These are phyloP conservation scores for Trichogramma pretiosum DNA, from an alignment of 1,140 invertebrate genomes.

Conservation along the genomic window DNA sequence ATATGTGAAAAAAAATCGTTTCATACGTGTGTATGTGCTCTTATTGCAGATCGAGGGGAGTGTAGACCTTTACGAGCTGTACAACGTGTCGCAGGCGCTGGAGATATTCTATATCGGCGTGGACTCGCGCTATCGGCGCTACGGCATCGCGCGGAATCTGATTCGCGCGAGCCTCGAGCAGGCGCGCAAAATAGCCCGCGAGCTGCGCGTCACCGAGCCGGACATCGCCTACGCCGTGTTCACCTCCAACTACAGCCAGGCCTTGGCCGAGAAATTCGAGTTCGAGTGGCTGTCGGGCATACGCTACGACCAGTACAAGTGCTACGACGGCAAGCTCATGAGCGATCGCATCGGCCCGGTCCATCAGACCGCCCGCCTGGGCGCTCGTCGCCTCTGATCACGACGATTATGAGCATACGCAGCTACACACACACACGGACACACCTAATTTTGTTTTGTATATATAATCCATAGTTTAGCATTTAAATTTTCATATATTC, in stretches of 20 bases:
- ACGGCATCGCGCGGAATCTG: conserved; percentile 24
- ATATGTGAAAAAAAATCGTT: no score
- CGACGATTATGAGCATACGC: no score
- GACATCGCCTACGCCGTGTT: conserved; percentile 27
- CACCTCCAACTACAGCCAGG: conserved; percentile 30
- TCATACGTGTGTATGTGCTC: no score
- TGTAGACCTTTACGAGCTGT: conserved; percentile 28
- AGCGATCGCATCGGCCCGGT: conserved; percentile 27
- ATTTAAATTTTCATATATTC: no score
- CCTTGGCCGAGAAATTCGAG: conserved; percentile 23
- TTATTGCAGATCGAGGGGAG: conserved; percentile 26
- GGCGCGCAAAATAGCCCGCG: conserved; percentile 9
- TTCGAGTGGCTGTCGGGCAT: conserved; percentile 23
- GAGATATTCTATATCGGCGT: conserved; percentile 34
- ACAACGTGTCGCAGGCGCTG: conserved; percentile 19
- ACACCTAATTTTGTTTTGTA: no score
- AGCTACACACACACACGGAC: no score
- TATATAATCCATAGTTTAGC: no score
- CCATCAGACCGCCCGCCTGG: conserved; percentile 24
- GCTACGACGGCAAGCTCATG: conserved; percentile 24
- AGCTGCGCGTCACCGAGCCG: conserved; percentile 13
- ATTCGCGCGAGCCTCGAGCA: conserved; percentile 23
- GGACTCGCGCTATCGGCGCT: conserved; percentile 24
- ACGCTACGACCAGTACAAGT: conserved; percentile 25
- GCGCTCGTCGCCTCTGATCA: conserved; percentile 11